phyloP scores from a whole-genome alignment of 2,888 invertebrate genomes.

The Agrotis puta region DNA sequence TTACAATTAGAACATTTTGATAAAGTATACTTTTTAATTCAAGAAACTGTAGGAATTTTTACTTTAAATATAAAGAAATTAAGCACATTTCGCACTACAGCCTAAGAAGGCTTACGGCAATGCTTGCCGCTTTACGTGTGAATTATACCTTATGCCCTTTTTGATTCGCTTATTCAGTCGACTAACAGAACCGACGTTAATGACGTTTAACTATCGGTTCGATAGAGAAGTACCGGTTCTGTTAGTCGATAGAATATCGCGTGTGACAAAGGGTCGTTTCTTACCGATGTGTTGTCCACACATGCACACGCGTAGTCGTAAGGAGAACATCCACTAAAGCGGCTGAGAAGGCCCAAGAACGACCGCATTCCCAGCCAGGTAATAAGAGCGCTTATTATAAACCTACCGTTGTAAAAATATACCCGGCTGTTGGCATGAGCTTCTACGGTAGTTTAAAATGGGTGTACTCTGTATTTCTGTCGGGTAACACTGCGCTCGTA shows the following conservation, averaged over 20 bases:
- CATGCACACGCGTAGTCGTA: constrained; percentile 91
- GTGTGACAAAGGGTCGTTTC: constrained; percentile 80
- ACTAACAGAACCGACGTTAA: constrained; percentile 71
- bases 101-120: constrained; percentile 82
- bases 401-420: constrained; percentile 80
- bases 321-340: constrained; percentile 91
- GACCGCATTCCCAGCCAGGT: constrained; percentile 91
- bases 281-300: constrained; percentile 90
- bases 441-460: constrained; percentile 80
- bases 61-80: constrained; percentile 67
- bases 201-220: constrained; percentile 10
- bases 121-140: constrained; percentile 89
- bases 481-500: constrained; percentile 85
- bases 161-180: constrained; percentile 79
- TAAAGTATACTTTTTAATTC: constrained; percentile 37
- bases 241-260: constrained; percentile 80
- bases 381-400: constrained; percentile 87
- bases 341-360: constrained; percentile 91
- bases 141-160: constrained; percentile 74
- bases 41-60: constrained; percentile 59
- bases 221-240: constrained; percentile 52
- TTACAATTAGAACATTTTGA: constrained; percentile 58
- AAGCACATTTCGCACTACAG: constrained; percentile 85
- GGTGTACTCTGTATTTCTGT: constrained; percentile 78
- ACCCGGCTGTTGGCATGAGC: constrained; percentile 86